phyloP scores from a whole-genome alignment of 2,797 vertebrate species.

The Pseudotriccus pelzelni region DNA sequence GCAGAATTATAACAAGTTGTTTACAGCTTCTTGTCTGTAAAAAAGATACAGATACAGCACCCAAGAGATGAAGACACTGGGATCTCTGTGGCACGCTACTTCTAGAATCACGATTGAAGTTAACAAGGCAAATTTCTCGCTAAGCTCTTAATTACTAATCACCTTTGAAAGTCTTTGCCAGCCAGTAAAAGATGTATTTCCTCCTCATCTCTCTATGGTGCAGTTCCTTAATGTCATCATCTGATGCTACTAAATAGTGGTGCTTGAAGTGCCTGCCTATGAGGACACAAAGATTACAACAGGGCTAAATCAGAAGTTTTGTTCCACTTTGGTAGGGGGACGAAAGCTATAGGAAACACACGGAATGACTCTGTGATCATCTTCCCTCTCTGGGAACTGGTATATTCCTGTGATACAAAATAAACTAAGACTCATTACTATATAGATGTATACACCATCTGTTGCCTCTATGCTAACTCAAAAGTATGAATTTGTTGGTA shows the following conservation, averaged over 20 bases:
- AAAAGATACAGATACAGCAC: not conserved
- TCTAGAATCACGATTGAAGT: not conserved
- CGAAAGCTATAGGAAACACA: not conserved
- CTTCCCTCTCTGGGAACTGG: not conserved
- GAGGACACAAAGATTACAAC: rapidly evolving
- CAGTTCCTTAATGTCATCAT: not conserved
- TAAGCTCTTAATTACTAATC: slow-evolving; percentile 18
- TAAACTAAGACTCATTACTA: not conserved
- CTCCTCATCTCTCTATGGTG: not conserved
- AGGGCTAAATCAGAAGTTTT: rapidly evolving
- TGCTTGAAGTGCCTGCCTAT: not conserved
- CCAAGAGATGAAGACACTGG: not conserved
- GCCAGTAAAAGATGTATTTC: not conserved
- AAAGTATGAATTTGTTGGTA: not conserved
- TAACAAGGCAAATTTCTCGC: not conserved
- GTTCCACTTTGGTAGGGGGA: not conserved
- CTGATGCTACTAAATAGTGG: not conserved
- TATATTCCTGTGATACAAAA: not conserved
- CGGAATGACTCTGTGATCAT: not conserved
- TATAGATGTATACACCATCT: not conserved
- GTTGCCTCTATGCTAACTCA: not conserved
- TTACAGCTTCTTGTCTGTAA: not conserved
- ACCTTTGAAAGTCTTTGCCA: not conserved
- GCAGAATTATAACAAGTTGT: not conserved
- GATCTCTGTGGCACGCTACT: not conserved